Base-by-base conservation (phyloP, 2,797 vertebrate genomes). In the Heliangelus exortis region DNA sequence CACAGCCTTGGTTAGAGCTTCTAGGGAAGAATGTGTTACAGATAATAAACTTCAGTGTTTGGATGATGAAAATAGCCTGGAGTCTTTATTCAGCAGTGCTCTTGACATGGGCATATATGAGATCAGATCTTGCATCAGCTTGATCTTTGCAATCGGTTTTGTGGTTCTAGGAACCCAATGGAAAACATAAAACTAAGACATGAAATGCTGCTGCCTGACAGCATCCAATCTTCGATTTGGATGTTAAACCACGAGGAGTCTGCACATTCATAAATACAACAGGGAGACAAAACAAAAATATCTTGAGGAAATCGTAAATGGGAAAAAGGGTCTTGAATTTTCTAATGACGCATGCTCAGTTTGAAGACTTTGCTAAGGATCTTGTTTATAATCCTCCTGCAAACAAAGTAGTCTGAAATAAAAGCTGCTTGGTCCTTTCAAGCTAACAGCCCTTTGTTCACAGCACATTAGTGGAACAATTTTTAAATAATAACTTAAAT, bases 401-500 rank as follows among this genome's bases (percentile, higher is more conserved):
- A 97, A 97, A 96, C 82, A 81, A 96, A 96, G 90, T 80, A 43
- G 91, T 93, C 62, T 5, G 16, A 94, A 97, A 95, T 95, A 95
- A 97, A 97, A 97, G 95, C 87, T 76, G 83, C 92, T 97, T 88
- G 91, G 92, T 96, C 77, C 94, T 96, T 97, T 96, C 91, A 95
- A 95, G 87, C 87, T 91, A 94, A 94, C 79, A 93, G 76, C 77
- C 79, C 87, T 96, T 97, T 97, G 96, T 97, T 96, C 28, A 0
- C 61, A 78, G 80, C 66, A 73, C 93, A 94, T 96, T 97, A 97
- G 93, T 89, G 91, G 90, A 97, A 85, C 91, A 89, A 95, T 97
- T 97, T 97, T 97, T 83, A 97, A 98, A 97, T 97, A 97, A 97
- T 95, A 92, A 94, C 95, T 97, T 96, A 11, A 87, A 62, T 95